A percentile compares a stretch with the other conserved stretches of the same genome.
phyloP scores from a whole-genome alignment of 2,888 invertebrate species.

The Morpho helenor region DNA sequence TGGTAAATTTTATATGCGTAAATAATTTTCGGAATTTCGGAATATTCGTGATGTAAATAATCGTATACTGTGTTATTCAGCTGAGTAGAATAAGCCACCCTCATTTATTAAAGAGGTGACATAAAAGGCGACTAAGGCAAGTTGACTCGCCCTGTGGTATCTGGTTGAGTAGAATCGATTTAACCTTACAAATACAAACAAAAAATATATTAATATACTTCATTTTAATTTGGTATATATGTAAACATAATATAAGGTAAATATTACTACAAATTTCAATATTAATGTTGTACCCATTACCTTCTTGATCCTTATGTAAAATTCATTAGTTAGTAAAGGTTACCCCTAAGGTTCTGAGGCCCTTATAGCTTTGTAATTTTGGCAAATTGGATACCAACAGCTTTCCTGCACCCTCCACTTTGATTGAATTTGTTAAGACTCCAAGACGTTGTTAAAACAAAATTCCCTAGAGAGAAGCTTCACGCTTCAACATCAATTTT shows the following conservation, averaged over 20 bases:
- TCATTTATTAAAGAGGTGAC: no score
- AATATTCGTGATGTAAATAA: no score
- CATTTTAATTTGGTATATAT: no score
- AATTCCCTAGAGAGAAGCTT: conserved; percentile 22
- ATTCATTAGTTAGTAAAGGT: conserved; percentile 23
- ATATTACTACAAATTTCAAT: neutral
- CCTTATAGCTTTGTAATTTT: conserved; percentile 26
- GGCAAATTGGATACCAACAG: conserved; percentile 27
- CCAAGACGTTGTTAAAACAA: conserved; percentile 30
- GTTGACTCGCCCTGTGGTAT: no score
- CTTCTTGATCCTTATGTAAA: conserved; percentile 14
- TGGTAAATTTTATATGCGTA: neutral
- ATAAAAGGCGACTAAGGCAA: no score
- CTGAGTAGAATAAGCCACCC: no score
- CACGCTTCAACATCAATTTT: conserved; percentile 28
- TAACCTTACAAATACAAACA: no score
- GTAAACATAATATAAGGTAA: neutral
- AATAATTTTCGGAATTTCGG: no score
- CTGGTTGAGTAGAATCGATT: no score
- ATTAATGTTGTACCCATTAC: neutral
- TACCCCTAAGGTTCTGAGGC: conserved; percentile 21
- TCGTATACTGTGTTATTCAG: no score
- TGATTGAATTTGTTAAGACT: conserved; percentile 32
- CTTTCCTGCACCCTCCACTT: conserved; percentile 26
- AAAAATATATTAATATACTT: no score